These are phyloP conservation scores for Bugulina stolonifera DNA, from an alignment of 2,888 invertebrate species.

Conservation along the genomic window DNA sequence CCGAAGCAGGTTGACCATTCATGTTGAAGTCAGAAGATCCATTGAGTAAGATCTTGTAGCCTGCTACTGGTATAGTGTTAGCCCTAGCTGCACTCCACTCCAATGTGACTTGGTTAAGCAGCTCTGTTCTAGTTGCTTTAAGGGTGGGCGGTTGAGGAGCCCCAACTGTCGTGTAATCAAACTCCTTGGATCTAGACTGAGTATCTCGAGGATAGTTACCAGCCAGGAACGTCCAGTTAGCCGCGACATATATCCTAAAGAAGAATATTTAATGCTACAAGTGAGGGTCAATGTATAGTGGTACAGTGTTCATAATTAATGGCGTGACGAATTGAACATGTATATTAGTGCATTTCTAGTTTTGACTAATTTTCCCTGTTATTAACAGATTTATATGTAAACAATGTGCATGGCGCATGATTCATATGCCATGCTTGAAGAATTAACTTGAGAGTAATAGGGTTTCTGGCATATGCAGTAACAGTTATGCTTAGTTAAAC, in stretches of 20 bases:
- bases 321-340: too few species aligned
- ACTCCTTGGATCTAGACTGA: slow-evolving; percentile 45
- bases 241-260: slow-evolving; percentile 47
- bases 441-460: too few species aligned
- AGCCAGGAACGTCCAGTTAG: slow-evolving; percentile 45
- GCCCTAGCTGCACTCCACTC: slow-evolving; percentile 43
- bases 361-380: too few species aligned
- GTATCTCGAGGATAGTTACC: slow-evolving; percentile 45
- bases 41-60: slow-evolving; percentile 48
- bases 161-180: slow-evolving; percentile 49
- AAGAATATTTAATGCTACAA: background rate
- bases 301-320: too few species aligned
- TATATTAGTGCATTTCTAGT: too few species aligned
- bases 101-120: slow-evolving; percentile 38
- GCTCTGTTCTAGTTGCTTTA: background rate
- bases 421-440: too few species aligned
- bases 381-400: too few species aligned
- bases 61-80: slow-evolving; percentile 42
- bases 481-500: too few species aligned
- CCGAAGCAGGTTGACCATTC: slow-evolving; percentile 13
- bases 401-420: too few species aligned
- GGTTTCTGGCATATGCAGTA: too few species aligned
- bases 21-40: slow-evolving; percentile 34
- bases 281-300: background rate
- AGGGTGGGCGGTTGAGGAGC: slow-evolving; percentile 44